Base-by-base conservation (phyloP, 1,140 invertebrate genomes). In the Nixonia krombeini region DNA sequence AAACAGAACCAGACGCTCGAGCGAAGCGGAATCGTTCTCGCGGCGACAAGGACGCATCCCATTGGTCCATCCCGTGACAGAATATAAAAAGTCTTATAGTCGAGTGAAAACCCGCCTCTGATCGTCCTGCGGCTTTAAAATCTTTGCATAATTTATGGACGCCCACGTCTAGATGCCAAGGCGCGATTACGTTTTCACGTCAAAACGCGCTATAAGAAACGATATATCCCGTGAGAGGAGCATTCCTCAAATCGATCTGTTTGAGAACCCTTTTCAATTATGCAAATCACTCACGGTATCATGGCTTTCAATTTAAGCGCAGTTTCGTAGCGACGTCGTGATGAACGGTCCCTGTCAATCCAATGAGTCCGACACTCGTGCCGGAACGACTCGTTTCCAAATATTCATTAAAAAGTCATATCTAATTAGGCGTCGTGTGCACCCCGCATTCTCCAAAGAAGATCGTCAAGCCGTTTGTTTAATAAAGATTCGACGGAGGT, bases 141-240 rank as follows among this genome's bases (percentile, higher is more conserved):
- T 53, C 50, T 64, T 64, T 59, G 55, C 66, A 63, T 63, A 69
- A 69, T 69, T 69, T 64, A 70, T 70, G 66, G 50, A 70, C 66
- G 55, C 66, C 59, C 38, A 61, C 59, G 21, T 59, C 41, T 55
- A 58, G 50, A 59, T 59, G 55, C 56, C 55, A 55, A 44, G 40
- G 18, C 41, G 46, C 38, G 49, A 69, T 61, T 63, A 59, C 58
- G 33, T 62, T 62, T 62, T 42, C 58, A 40, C 37, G 58, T 55
- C 52, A 68, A 68, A 62, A 68, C 38, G 62, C 56, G 52, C 18
- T 58, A 53, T 18, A 37, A 53, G 26, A 10, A 62, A 38, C 44
- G 53, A 53, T 42, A n/a, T 23, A n/a, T 18, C 12, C 16, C 12
- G 25, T 15, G 21, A 37, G 37, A 37, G 37, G 25, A 29, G 50